A percentile compares a stretch with the other conserved stretches of the same genome.
Conservation (phyloP, 2,113 vertebrate genomes). For the Poeciliopsis occidentalis region DNA sequence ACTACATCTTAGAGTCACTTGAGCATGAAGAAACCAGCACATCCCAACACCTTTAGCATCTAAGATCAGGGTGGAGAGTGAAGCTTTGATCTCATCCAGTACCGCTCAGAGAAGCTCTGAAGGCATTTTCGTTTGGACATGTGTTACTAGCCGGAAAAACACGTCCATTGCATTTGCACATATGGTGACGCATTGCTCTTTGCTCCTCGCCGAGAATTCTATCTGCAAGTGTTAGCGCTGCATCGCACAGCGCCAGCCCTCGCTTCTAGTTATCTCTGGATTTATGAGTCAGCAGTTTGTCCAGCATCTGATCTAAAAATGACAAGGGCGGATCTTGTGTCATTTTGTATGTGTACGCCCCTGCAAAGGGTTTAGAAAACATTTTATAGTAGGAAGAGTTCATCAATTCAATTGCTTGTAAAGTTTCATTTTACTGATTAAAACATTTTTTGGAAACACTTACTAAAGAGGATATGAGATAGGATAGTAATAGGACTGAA, state of each 20-base stretch:
- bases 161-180: constrained; percentile 1
- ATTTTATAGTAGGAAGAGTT: constrained; percentile 34
- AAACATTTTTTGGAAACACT: too few species aligned
- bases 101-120: constrained; percentile 45
- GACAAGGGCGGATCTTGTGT: constrained; percentile 14
- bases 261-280: constrained; percentile 27
- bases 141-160: constrained; percentile 34
- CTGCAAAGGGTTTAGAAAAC: constrained; percentile 29
- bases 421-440: neutral
- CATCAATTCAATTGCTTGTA: neutral
- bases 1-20: constrained; percentile 74
- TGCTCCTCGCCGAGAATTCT: constrained; percentile 26
- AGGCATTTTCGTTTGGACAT: constrained; percentile 41
- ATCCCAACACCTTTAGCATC: constrained; percentile 62
- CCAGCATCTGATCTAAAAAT: constrained; percentile 38
- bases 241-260: constrained; percentile 13
- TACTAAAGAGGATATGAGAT: constrained; percentile 3
- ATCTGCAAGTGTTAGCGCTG: constrained; percentile 39
- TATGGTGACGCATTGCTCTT: constrained; percentile 6
- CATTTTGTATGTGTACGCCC: constrained; percentile 41
- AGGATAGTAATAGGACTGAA: constrained; percentile 2
- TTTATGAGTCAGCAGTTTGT: constrained; percentile 33
- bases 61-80: constrained; percentile 30
- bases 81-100: constrained; percentile 51
- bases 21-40: constrained; percentile 53